A percentile compares a stretch with the other conserved stretches of the same genome.
Conservation (phyloP, 1,140 invertebrate genomes). For the Cydia strobilella region DNA sequence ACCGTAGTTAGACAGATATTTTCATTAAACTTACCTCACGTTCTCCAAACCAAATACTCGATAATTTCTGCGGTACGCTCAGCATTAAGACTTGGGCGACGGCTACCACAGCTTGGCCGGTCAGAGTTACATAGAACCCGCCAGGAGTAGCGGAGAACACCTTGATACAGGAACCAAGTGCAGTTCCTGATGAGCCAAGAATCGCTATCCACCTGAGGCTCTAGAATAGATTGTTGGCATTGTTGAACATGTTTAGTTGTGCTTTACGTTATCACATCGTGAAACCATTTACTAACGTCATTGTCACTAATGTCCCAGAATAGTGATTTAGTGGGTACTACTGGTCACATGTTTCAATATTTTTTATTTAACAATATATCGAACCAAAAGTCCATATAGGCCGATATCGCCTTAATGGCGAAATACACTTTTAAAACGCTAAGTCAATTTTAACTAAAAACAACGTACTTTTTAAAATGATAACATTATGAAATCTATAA, state of each 20-base stretch:
- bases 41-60: slow-evolving; percentile 81
- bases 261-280: neutral
- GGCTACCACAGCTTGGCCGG: slow-evolving; percentile 86
- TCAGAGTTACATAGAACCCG: slow-evolving; percentile 83
- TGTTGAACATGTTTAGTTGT: neutral
- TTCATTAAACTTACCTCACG: slow-evolving; percentile 81
- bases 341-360: no score
- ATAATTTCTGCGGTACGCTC: slow-evolving; percentile 86
- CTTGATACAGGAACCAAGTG: slow-evolving; percentile 88
- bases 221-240: slow-evolving; percentile 46
- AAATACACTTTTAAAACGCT: no score
- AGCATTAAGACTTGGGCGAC: slow-evolving; percentile 85
- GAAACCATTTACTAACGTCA: no score
- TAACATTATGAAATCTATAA: no score
- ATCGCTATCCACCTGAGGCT: slow-evolving; percentile 64
- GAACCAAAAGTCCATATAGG: no score
- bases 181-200: slow-evolving; percentile 61
- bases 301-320: no score
- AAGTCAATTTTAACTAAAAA: no score
- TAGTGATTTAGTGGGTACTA: no score
- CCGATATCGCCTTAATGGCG: no score
- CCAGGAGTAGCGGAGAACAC: slow-evolving; percentile 81
- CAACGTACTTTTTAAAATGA: no score
- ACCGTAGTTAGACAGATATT: no score
- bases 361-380: no score